Base-by-base conservation (phyloP, 2,113 vertebrate species). In the Dipodomys stephensi region DNA sequence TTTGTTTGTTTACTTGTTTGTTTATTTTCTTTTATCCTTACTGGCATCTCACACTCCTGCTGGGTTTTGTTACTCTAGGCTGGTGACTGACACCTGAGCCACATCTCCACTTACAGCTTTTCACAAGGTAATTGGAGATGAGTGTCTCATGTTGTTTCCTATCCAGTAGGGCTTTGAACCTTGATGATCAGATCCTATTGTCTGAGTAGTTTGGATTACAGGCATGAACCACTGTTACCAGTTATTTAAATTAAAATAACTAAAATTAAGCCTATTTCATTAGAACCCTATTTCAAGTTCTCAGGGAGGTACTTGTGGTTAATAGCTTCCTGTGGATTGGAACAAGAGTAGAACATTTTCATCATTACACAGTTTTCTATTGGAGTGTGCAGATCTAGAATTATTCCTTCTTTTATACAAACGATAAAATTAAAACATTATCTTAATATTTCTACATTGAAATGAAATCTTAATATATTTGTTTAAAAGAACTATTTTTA, bases 241-340 rank as follows among this genome's bases (percentile, higher is more conserved):
- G 4, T 13, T 57, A 4, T 12, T 64, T 25, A 81, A 30, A 72
- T 68, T 76, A 68, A 65, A 49, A 22, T 62, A 94, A 77, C 69
- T 73, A 88, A 72, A 92, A 80, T 20, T 49, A 88, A 91, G 30
- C 91, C 82, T 0, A 39, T 65, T 88, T 87, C 2, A 44, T 90
- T 13, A 62, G 4, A 65, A 2, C 11, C 23, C 7, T 87, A 65
- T 84, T 92, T 85, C 44, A 74, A 49, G 7, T 13, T 2, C 16
- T 76, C 7, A 77, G 30, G 53, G n/a, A 73, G 20, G 1, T 20
- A 27, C 67, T 49, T 32, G 6, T 39, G 44, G 4, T 80, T 30
- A 68, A 3, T 28, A 8, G 16, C 9, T 77, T 12, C 7, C 6
- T 3, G 32, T 1, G 69, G 30, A 79, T 35, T 1, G 27, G 10